A percentile compares a stretch with the other conserved stretches of the same genome.
Conservation (phyloP, 1,140 invertebrate species). For the Drosophila sproati region DNA sequence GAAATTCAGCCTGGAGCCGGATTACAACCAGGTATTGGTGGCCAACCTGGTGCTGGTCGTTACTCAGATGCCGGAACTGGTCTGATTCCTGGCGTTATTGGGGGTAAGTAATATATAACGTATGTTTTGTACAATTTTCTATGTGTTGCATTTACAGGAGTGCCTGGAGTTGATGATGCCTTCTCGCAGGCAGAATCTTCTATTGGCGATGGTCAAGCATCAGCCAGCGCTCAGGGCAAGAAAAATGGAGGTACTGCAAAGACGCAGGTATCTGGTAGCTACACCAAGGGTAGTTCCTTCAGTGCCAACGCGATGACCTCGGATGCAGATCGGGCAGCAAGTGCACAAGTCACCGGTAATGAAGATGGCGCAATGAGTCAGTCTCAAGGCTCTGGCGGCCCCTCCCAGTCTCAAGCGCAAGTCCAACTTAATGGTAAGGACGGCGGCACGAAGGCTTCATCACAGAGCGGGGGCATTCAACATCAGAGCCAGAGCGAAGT, state of each 20-base stretch:
- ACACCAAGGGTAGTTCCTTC: conserved; percentile 90
- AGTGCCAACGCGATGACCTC: conserved; percentile 92
- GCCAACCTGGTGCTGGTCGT: conserved; percentile 37
- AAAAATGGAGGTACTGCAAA: conserved; percentile 90
- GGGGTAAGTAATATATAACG: conserved; percentile 35
- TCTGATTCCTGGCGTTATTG: conserved; percentile 22
- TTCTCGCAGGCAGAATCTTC: conserved; percentile 91
- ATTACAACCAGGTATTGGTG: conserved; percentile 9
- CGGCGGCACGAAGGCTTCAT: conserved; percentile 89
- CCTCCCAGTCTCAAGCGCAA: conserved; percentile 91
- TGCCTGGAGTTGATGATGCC: conserved; percentile 85
- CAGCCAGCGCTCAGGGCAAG: conserved; percentile 90
- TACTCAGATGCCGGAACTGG: conserved; percentile 33
- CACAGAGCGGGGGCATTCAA: conserved; percentile 90
- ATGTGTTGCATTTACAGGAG: conserved; percentile 1
- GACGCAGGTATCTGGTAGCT: conserved; percentile 91
- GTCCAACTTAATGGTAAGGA: conserved; percentile 90
- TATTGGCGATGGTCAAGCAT: conserved; percentile 89
- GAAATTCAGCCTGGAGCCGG: conserved; percentile 6
- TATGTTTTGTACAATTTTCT: not conserved
- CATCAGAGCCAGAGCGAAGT: conserved; percentile 87
- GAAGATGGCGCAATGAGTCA: conserved; percentile 90
- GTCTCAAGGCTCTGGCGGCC: conserved; percentile 90
- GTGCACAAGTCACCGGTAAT: conserved; percentile 89
- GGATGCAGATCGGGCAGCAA: conserved; percentile 89